A percentile compares a stretch with the other conserved stretches of the same genome.
phyloP scores from a whole-genome alignment of 2,113 vertebrate genomes.

The Alexandromys fortis region DNA sequence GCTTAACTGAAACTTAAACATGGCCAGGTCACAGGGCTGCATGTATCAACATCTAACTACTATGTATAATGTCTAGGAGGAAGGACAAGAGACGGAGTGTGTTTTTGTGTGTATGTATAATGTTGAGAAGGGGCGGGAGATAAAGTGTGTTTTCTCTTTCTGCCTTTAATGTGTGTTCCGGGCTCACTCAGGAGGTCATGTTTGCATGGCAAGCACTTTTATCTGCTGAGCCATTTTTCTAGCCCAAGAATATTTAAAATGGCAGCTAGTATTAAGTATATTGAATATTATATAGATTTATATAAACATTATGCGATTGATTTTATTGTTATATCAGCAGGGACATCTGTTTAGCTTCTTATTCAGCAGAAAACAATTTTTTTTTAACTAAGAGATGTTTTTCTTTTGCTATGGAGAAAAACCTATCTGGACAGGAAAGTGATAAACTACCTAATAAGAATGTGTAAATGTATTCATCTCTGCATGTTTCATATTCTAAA shows the following conservation, averaged over 20 bases:
- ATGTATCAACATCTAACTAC: constrained; percentile 40
- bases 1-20: constrained; percentile 36
- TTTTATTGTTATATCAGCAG: constrained; percentile 50
- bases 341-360: constrained; percentile 58
- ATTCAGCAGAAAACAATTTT: constrained; percentile 43
- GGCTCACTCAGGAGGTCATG: background rate
- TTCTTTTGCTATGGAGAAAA: background rate
- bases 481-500: background rate
- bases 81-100: too few species aligned
- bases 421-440: constrained; percentile 51
- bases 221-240: background rate
- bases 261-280: background rate
- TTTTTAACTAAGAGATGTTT: constrained; percentile 36
- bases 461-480: constrained; percentile 26
- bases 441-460: constrained; percentile 16
- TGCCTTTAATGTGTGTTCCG: background rate
- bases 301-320: constrained; percentile 46
- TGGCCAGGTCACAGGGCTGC: constrained; percentile 44
- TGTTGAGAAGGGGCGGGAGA: too few species aligned
- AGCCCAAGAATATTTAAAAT: background rate
- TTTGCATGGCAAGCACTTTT: background rate
- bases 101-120: too few species aligned
- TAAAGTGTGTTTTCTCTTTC: background rate
- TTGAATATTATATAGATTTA: constrained; percentile 27
- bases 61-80: background rate